Evolutionary conservation across 2,888 invertebrate species (phyloP).

Genomic region (Osmoderma eremita): DNA sequence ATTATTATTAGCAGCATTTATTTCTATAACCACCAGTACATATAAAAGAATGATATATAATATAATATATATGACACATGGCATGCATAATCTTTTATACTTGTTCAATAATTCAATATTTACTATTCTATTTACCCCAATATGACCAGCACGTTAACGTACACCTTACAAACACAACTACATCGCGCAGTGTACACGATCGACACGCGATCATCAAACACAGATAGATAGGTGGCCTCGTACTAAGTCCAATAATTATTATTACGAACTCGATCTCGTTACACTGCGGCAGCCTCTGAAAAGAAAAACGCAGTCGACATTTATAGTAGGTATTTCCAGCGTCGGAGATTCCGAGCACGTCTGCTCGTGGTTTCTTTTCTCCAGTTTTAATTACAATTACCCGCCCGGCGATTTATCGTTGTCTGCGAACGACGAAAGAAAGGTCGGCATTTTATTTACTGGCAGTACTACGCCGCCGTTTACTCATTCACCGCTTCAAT

Average conservation of each 20-base stretch:
- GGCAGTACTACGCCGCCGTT: not conserved
- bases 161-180: no score
- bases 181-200: no score
- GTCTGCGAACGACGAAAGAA: constrained; percentile 2
- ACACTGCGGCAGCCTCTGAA: not conserved
- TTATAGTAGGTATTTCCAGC: not conserved
- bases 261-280: constrained; percentile 7
- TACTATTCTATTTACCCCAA: no score
- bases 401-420: constrained; percentile 9
- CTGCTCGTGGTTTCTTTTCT: constrained; percentile 23
- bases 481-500: constrained; percentile 1
- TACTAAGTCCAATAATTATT: not conserved
- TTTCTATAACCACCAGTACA: no score
- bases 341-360: constrained; percentile 24
- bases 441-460: constrained; percentile 9
- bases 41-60: no score
- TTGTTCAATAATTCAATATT: no score
- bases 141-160: no score
- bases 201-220: no score
- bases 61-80: no score
- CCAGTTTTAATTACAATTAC: constrained; percentile 35
- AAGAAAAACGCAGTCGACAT: constrained; percentile 11
- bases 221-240: constrained; percentile 4
- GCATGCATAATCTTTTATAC: no score
- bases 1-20: no score